phyloP scores from a whole-genome alignment of 1,140 invertebrate genomes.

The Manduca sexta region DNA sequence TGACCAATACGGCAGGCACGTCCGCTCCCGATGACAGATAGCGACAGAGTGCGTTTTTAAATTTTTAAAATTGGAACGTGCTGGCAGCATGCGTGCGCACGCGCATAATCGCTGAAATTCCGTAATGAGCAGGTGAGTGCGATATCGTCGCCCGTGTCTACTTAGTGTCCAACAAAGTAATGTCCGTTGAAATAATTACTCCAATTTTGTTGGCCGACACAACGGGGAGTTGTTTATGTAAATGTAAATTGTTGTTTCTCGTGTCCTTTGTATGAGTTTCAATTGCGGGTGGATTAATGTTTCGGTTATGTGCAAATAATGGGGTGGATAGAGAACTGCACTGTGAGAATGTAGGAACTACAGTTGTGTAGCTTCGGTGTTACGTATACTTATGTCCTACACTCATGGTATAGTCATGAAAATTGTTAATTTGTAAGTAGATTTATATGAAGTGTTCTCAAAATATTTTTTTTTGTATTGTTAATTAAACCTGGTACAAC shows the following conservation, averaged over 20 bases:
- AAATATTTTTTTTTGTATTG: too few relatives aligned
- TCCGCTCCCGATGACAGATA: slow-evolving; percentile 62
- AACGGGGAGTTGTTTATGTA: slow-evolving; percentile 14
- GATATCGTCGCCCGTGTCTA: slow-evolving; percentile 47
- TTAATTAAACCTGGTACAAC: too few relatives aligned
- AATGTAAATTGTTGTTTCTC: slow-evolving; percentile 2
- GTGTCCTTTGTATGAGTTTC: too few relatives aligned
- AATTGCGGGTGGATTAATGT: too few relatives aligned
- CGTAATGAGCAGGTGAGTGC: slow-evolving; percentile 52
- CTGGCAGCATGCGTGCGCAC: slow-evolving; percentile 31
- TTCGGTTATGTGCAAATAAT: background rate
- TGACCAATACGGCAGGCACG: slow-evolving; percentile 32
- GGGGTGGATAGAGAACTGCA: too few relatives aligned
- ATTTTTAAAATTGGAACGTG: slow-evolving; percentile 33
- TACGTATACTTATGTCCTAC: too few relatives aligned
- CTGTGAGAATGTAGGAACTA: too few relatives aligned
- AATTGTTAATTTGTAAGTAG: too few relatives aligned
- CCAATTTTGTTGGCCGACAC: slow-evolving; percentile 25
- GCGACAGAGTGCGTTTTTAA: slow-evolving; percentile 51
- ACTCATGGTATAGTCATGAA: too few relatives aligned
- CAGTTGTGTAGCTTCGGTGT: too few relatives aligned
- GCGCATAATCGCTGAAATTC: slow-evolving; percentile 35
- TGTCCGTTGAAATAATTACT: slow-evolving; percentile 44
- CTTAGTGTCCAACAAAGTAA: slow-evolving; percentile 36
- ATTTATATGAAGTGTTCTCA: too few relatives aligned